These are phyloP conservation scores for Thymallus thymallus DNA, from an alignment of 2,113 vertebrate genomes.

Conservation along the genomic window DNA sequence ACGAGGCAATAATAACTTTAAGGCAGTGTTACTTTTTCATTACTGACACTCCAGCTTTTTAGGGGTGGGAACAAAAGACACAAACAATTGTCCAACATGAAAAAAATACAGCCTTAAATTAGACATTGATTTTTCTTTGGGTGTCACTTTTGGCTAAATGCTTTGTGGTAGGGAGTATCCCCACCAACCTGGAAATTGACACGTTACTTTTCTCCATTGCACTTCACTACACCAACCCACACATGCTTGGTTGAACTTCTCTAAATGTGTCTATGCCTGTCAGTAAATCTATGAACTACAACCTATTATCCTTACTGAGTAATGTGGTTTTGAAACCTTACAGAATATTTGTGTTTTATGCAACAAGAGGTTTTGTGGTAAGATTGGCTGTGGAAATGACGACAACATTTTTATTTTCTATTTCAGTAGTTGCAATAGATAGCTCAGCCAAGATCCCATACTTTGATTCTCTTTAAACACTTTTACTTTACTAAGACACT, in stretches of 20 bases:
- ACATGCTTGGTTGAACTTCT: slow-evolving; percentile 4
- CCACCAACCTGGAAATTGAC: slow-evolving; percentile 56
- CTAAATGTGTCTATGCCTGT: not conserved
- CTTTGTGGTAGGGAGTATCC: slow-evolving; percentile 49
- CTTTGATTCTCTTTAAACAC: not conserved
- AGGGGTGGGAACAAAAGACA: slow-evolving; percentile 40
- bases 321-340: not conserved
- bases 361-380: not conserved
- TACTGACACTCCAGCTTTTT: slow-evolving; percentile 42
- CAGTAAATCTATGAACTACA: slow-evolving; percentile 15
- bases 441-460: not conserved
- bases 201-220: slow-evolving; percentile 53
- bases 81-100: slow-evolving; percentile 61
- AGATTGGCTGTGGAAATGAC: slow-evolving; percentile 15
- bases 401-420: not conserved
- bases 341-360: not conserved
- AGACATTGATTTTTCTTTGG: slow-evolving; percentile 70
- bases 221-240: slow-evolving; percentile 10
- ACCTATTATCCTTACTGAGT: not conserved
- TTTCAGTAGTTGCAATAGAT: slow-evolving; percentile 3
- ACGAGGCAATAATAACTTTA: slow-evolving; percentile 70
- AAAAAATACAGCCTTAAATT: slow-evolving; percentile 63
- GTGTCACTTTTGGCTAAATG: slow-evolving; percentile 69
- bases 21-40: slow-evolving; percentile 49
- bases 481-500: not conserved